Percentiles rank a stretch among this genome's conserved stretches.
These are phyloP conservation scores for Troilus luridus DNA, from an alignment of 2,888 invertebrate genomes.

Conservation along the genomic window DNA sequence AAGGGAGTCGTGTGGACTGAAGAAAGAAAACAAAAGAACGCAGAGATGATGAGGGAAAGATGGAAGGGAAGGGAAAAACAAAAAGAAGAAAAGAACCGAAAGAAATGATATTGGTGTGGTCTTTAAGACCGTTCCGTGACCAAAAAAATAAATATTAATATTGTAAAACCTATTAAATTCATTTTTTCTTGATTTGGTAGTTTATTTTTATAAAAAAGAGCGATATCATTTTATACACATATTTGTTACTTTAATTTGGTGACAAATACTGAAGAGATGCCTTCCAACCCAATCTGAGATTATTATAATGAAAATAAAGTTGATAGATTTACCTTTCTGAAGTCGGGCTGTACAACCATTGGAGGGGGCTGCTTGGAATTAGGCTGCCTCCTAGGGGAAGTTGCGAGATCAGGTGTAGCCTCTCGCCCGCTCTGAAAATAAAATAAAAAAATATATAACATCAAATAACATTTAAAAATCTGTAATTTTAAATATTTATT, in stretches of 20 bases:
- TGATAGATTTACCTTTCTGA: constrained; percentile 80
- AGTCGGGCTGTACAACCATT: constrained; percentile 92
- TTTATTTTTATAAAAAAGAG: not conserved
- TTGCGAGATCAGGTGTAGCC: constrained; percentile 67
- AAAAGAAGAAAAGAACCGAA: too few relatives aligned
- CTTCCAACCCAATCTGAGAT: not conserved
- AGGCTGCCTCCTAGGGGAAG: constrained; percentile 67
- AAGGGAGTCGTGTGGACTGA: too few relatives aligned
- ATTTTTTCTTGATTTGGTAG: not conserved
- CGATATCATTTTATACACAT: not conserved
- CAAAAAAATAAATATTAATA: too few relatives aligned
- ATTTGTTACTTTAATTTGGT: not conserved
- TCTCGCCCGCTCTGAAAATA: constrained; percentile 66
- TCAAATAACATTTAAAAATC: not conserved
- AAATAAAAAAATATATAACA: not conserved
- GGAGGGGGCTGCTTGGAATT: constrained; percentile 78
- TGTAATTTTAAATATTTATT: not conserved
- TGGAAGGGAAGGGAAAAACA: too few relatives aligned
- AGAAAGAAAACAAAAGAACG: too few relatives aligned
- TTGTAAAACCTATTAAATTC: not conserved
- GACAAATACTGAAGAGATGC: not conserved
- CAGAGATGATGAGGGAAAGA: too few relatives aligned
- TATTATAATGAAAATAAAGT: not conserved
- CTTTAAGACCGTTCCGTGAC: too few relatives aligned
- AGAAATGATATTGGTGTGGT: too few relatives aligned